phyloP scores from a whole-genome alignment of 2,113 vertebrate species.

The Erinaceus europaeus region DNA sequence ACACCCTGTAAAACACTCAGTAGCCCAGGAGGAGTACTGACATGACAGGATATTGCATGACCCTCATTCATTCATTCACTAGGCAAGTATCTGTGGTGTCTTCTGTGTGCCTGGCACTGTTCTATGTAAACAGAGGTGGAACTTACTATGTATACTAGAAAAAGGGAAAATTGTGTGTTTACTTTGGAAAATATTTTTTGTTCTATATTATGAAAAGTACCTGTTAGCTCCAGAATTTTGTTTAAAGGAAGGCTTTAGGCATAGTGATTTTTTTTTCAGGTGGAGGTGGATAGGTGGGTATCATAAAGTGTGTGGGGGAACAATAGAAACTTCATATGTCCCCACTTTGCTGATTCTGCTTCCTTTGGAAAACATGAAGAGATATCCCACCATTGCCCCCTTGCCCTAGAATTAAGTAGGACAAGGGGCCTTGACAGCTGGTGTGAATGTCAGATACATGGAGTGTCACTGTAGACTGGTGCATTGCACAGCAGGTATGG shows the following conservation, averaged over 20 bases:
- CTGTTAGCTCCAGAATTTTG: background rate
- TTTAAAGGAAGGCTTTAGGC: background rate
- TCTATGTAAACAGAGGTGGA: background rate
- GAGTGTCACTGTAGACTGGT: no score
- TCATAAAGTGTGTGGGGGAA: no score
- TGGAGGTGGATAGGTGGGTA: no score
- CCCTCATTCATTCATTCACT: background rate
- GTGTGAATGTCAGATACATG: background rate
- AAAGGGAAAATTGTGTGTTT: background rate
- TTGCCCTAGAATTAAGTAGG: background rate
- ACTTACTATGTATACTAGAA: no score
- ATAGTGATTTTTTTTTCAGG: background rate
- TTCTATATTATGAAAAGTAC: background rate
- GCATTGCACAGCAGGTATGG: rapidly evolving
- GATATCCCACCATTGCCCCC: background rate
- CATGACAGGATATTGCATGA: no score
- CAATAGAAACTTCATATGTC: background rate
- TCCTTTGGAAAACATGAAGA: background rate
- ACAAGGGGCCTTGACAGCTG: background rate
- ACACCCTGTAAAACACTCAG: background rate
- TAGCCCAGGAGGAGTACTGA: no score
- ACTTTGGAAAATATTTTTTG: background rate
- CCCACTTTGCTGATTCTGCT: background rate
- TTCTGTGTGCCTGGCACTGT: background rate
- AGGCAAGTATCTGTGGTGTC: background rate